Conservation (phyloP, 1,140 invertebrate genomes). For the Drosophila cardini region DNA sequence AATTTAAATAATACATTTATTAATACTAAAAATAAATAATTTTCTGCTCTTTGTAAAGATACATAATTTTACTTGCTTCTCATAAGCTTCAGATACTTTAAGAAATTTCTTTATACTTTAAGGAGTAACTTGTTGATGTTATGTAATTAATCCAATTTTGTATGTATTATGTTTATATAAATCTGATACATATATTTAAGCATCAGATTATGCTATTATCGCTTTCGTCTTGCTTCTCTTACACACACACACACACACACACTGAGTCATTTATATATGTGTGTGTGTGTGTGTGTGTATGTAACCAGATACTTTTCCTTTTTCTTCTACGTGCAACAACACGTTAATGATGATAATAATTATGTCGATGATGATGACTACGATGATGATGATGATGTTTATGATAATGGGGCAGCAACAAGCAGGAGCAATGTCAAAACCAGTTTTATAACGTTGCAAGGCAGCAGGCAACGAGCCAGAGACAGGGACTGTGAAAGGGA, state of each 20-base stretch:
- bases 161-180: neutral
- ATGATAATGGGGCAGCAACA: slow-evolving; percentile 42
- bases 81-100: neutral
- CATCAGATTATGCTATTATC: neutral
- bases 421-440: slow-evolving; percentile 59
- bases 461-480: slow-evolving; percentile 48
- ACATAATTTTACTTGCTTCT: too few species aligned
- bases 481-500: slow-evolving; percentile 4
- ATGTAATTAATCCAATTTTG: neutral
- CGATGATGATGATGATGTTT: slow-evolving; percentile 40
- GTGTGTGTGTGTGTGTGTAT: slow-evolving; percentile 18
- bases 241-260: neutral
- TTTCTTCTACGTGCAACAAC: slow-evolving; percentile 33
- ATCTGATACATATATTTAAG: neutral
- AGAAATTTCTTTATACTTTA: neutral
- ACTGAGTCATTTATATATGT: neutral
- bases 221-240: neutral
- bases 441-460: slow-evolving; percentile 66
- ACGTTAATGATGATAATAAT: neutral
- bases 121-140: slow-evolving; percentile 1
- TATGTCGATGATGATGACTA: slow-evolving; percentile 31
- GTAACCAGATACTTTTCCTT: slow-evolving; percentile 62
- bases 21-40: neutral
- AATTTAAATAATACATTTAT: neutral
- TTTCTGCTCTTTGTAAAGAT: neutral